phyloP scores from a whole-genome alignment of 2,888 invertebrate genomes.

The Scelioninae gen. 1 region DNA sequence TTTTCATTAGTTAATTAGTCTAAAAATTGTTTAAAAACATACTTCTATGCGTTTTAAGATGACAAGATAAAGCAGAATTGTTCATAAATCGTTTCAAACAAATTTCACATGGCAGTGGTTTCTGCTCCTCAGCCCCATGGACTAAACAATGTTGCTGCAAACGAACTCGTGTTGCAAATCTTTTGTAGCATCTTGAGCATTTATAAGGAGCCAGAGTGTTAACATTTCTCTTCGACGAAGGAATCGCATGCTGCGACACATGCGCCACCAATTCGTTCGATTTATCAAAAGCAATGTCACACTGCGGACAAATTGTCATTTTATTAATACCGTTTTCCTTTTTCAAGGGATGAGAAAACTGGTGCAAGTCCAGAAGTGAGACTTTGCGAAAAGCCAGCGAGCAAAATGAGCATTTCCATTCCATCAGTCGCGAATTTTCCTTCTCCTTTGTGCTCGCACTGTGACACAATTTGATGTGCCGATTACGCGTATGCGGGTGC shows the following conservation, averaged over 20 bases:
- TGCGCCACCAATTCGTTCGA: slow-evolving; percentile 85
- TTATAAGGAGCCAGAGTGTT: slow-evolving; percentile 84
- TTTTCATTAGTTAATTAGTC: no score
- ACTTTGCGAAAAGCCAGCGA: slow-evolving; percentile 83
- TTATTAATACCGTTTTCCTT: slow-evolving; percentile 73
- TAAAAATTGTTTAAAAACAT: no score
- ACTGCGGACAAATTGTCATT: slow-evolving; percentile 78
- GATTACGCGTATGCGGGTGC: slow-evolving; percentile 78
- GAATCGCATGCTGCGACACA: slow-evolving; percentile 83
- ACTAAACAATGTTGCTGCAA: slow-evolving; percentile 88
- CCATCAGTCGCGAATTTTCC: slow-evolving; percentile 79
- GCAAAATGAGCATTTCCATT: slow-evolving; percentile 83
- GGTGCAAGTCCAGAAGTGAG: slow-evolving; percentile 85
- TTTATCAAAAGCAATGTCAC: slow-evolving; percentile 76
- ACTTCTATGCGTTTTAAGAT: slow-evolving; percentile 89
- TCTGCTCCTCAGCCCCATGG: slow-evolving; percentile 89
- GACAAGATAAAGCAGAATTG: slow-evolving; percentile 89
- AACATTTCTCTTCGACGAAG: slow-evolving; percentile 83
- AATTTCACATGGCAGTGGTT: slow-evolving; percentile 88
- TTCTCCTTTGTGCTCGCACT: slow-evolving; percentile 74
- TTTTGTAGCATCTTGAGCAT: slow-evolving; percentile 88
- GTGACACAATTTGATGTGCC: slow-evolving; percentile 79
- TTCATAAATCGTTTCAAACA: slow-evolving; percentile 89
- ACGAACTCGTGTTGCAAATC: slow-evolving; percentile 87
- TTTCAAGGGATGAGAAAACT: slow-evolving; percentile 84